phyloP scores from a whole-genome alignment of 2,113 vertebrate genomes.

The Corythaeola cristata region DNA sequence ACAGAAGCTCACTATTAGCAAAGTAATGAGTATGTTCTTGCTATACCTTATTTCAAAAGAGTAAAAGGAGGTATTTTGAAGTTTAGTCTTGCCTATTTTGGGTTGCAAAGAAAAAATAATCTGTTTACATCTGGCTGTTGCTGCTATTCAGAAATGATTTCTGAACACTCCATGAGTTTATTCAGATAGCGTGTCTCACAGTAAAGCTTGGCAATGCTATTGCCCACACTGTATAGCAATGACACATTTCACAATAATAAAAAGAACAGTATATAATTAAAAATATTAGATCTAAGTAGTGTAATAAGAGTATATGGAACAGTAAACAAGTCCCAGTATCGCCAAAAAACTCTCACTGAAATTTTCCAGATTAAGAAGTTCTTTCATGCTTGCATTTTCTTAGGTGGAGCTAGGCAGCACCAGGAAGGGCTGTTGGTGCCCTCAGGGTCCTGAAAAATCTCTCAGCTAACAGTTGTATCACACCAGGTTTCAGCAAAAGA shows the following conservation, averaged over 20 bases:
- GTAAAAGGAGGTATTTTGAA: not conserved
- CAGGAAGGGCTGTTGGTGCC: too few species aligned
- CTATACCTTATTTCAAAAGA: not conserved
- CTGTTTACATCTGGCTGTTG: not conserved
- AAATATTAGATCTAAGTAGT: not conserved
- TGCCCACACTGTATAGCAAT: not conserved
- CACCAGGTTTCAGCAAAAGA: not conserved
- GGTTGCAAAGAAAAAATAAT: not conserved
- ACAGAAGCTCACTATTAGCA: not conserved
- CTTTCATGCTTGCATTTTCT: not conserved
- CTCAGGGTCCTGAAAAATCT: not conserved
- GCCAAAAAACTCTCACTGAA: not conserved
- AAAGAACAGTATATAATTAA: not conserved
- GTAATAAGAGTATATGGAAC: not conserved
- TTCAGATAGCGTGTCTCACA: not conserved
- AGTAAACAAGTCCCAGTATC: not conserved
- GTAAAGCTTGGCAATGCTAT: conserved; percentile 4
- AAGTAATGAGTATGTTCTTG: not conserved
- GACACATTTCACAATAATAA: not conserved
- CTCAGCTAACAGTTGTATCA: not conserved
- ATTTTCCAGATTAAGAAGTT: not conserved
- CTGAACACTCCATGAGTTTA: not conserved
- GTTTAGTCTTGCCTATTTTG: not conserved
- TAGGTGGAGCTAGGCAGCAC: not conserved
- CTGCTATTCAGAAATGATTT: conserved; percentile 12